Base-by-base conservation (phyloP, 2,888 invertebrate genomes). In the Drosophila infuscata region DNA sequence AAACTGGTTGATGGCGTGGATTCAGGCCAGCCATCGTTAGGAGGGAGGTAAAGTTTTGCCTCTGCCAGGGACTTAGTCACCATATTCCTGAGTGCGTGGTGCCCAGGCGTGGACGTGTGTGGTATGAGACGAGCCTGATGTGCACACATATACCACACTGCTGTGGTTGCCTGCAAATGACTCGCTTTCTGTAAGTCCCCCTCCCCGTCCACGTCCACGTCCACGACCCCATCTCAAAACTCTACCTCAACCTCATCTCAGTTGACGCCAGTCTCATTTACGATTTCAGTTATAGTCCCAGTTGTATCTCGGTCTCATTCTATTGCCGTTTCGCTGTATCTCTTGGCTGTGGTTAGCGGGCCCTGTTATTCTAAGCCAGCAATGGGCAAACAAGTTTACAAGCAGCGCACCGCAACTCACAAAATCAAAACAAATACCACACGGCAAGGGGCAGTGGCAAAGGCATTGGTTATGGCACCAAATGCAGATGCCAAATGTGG, bases 351-450 rank as follows among this genome's bases (percentile, higher is more conserved):
- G 70, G 52, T 48, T 25, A 61, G 46, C 48, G 30, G 38, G 43
- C 20, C 52, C 52, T 30, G 56, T 46, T 58, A 53, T 63, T 54
- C 32, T 54, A 61, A 59, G 65, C 59, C 80, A 64, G 25, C 63
- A 65, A 59, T 48, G 49, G 49, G 61, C 63, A 67, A 70, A 70
- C 73, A 61, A 59, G 63, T 68, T 78, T 68, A 74, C 67, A 79
- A 63, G 71, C 74, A 32, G 36, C 36, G 29, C 74, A 32, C 35
- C 36, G 29, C 66, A 66, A 65, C 57, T 65, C 66, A 80, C 59
- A 67, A 83, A 76, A 88, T 88, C 81, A 86, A 83, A 88, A 79
- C 87, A 84, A 76, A 81, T 75, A 75, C 68, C 71, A 70, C 73
- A 74, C 38, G 63, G 58, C 74, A 38, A 56, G 63, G 68, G 20